Base-by-base conservation (phyloP, 2,888 invertebrate genomes). In the Hydrotaea diabolus region DNA sequence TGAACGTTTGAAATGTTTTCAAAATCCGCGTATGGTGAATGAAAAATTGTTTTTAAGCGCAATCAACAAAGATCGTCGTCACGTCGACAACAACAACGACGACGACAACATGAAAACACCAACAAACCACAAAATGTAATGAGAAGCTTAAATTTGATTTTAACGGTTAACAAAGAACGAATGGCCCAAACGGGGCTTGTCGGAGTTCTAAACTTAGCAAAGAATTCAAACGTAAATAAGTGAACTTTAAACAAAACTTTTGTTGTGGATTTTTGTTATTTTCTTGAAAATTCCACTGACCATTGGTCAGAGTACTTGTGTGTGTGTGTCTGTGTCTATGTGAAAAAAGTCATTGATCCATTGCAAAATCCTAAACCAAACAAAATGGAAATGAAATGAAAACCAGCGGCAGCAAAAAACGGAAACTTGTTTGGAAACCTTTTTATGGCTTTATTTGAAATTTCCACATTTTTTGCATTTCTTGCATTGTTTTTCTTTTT, bases 361-460 rank as follows among this genome's bases (percentile, higher is more conserved):
- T 74, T 59, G 59, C 31, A 39, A 59, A 74, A 59, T 59, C 55
- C 8, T n/a, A 11, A 62, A 43, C 43, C 4, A 57, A 73, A 73
- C 17, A 59, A 73, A 73, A 73, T 21, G 15, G 66, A 26, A 49
- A 49, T 26, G 9, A 31, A 71, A 71, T 53, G 31, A 71, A 53
- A 69, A 55, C 21, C 71, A 15, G 46, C 23, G 15, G 19, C 9
- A 26, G n/a, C 9, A 46, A 74, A 59, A 21, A 39, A 21, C 43
- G 55, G n/a, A 77, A 77, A 66, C 55, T 77, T 57, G 77, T 43
- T 77, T 66, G 77, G 31, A 77, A 77, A 66, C 66, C 69, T 77
- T 77, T 77, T 74, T 69, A 66, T 66, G 55, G 66, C 39, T 77
- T 69, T 76, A 62, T 76, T 64, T 17, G 46, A 64, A 53, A 77